These are phyloP conservation scores for Aspidapion aeneum DNA, from an alignment of 2,888 invertebrate species.

Conservation along the genomic window DNA sequence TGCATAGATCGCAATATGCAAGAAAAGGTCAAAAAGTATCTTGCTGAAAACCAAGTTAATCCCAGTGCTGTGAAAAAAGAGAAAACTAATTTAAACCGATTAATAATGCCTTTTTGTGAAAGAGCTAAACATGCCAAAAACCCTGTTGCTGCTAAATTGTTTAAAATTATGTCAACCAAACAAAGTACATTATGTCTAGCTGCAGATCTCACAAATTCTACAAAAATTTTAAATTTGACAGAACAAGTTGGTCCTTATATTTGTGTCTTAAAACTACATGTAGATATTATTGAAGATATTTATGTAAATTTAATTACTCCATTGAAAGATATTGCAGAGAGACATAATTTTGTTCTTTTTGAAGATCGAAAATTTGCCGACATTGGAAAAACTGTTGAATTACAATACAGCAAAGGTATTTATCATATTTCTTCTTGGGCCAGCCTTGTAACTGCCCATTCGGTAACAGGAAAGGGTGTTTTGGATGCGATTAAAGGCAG, in stretches of 20 bases:
- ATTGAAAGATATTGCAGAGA: slow-evolving; percentile 64
- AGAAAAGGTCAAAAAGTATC: slow-evolving; percentile 54
- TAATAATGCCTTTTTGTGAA: slow-evolving; percentile 57
- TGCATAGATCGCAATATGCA: slow-evolving; percentile 61
- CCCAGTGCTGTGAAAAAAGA: slow-evolving; percentile 21
- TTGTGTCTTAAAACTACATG: slow-evolving; percentile 85
- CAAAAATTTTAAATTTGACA: slow-evolving; percentile 69
- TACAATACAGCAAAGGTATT: slow-evolving; percentile 76
- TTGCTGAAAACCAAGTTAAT: slow-evolving; percentile 55
- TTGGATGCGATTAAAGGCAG: slow-evolving; percentile 51
- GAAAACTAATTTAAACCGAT: slow-evolving; percentile 47
- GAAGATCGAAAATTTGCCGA: slow-evolving; percentile 98
- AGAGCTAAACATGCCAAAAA: slow-evolving; percentile 61
- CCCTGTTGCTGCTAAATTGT: slow-evolving; percentile 60
- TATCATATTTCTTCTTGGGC: slow-evolving; percentile 85
- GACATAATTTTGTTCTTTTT: slow-evolving; percentile 85
- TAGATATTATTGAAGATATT: slow-evolving; percentile 85
- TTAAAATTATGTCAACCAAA: slow-evolving; percentile 78
- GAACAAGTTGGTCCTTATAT: slow-evolving; percentile 80
- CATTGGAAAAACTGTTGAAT: slow-evolving; percentile 87
- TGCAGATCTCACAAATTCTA: slow-evolving; percentile 72
- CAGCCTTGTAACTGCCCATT: slow-evolving; percentile 87
- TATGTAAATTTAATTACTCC: slow-evolving; percentile 57
- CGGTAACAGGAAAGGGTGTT: slow-evolving; percentile 76
- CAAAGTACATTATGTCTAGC: slow-evolving; percentile 88